These are phyloP conservation scores for Sialia sialis DNA, from an alignment of 2,113 vertebrate species.

Conservation along the genomic window DNA sequence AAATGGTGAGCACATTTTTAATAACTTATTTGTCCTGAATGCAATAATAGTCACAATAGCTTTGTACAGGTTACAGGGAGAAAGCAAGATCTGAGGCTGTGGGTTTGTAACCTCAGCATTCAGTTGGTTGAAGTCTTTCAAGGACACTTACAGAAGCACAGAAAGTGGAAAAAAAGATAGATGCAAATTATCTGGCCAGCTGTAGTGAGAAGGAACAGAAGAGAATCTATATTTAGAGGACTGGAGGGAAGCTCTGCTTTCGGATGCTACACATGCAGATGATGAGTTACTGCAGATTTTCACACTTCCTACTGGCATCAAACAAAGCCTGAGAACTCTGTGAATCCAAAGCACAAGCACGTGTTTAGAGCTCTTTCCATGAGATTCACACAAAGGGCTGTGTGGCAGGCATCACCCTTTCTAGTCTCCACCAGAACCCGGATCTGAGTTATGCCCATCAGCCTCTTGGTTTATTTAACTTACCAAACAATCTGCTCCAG, in stretches of 20 bases:
- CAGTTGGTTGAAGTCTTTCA: neutral
- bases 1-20: neutral
- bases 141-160: neutral
- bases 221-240: neutral
- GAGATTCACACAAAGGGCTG: rapidly evolving
- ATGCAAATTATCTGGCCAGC: neutral
- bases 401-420: neutral
- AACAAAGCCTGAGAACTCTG: neutral
- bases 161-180: neutral
- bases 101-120: neutral
- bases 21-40: neutral
- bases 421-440: neutral
- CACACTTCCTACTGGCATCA: neutral
- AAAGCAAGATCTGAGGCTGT: neutral
- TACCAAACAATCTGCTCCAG: neutral
- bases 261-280: neutral
- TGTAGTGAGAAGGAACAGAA: neutral
- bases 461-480: neutral
- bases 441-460: rapidly evolving
- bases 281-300: neutral
- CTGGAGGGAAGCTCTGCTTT: neutral
- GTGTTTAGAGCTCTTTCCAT: neutral
- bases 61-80: neutral
- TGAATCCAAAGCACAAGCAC: neutral
- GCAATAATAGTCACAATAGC: neutral